Conservation (phyloP, 2,888 invertebrate genomes). For the Thera obeliscata region DNA sequence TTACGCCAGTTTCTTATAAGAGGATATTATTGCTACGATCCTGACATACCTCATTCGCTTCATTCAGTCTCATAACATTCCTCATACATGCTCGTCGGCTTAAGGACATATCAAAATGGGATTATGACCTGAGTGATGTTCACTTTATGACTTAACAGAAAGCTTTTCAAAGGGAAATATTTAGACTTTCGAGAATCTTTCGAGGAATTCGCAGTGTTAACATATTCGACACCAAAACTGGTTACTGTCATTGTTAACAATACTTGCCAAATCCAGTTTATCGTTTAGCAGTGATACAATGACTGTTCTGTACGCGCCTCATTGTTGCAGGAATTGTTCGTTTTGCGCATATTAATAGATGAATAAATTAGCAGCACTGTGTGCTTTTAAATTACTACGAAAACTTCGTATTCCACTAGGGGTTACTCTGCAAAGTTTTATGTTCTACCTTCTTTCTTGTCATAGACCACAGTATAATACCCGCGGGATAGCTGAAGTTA, state of each 20-base stretch:
- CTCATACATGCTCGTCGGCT: too few relatives aligned
- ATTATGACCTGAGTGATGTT: too few relatives aligned
- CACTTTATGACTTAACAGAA: too few relatives aligned
- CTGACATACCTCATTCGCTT: too few relatives aligned
- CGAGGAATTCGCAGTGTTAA: not conserved
- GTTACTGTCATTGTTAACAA: conserved; percentile 63
- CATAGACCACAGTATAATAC: not conserved
- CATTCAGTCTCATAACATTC: too few relatives aligned
- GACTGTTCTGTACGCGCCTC: conserved; percentile 5
- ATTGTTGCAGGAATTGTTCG: not conserved
- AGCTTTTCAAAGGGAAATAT: not conserved
- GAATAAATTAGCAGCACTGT: not conserved
- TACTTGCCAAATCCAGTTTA: conserved; percentile 54
- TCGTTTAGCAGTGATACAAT: conserved; percentile 27
- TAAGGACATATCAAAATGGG: too few relatives aligned
- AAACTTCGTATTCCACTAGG: not conserved
- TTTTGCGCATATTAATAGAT: not conserved
- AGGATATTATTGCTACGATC: too few relatives aligned
- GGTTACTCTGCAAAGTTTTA: not conserved
- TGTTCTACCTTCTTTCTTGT: not conserved
- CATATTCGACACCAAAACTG: conserved; percentile 27
- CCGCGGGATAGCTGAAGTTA: not conserved
- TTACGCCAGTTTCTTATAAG: too few relatives aligned
- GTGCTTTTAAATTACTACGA: not conserved
- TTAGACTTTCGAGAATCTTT: not conserved